Evolutionary conservation across 2,113 vertebrate genomes (phyloP), one percentile per base, ranked within the genome.

Genomic region (Collichthys lucidus): DNA sequence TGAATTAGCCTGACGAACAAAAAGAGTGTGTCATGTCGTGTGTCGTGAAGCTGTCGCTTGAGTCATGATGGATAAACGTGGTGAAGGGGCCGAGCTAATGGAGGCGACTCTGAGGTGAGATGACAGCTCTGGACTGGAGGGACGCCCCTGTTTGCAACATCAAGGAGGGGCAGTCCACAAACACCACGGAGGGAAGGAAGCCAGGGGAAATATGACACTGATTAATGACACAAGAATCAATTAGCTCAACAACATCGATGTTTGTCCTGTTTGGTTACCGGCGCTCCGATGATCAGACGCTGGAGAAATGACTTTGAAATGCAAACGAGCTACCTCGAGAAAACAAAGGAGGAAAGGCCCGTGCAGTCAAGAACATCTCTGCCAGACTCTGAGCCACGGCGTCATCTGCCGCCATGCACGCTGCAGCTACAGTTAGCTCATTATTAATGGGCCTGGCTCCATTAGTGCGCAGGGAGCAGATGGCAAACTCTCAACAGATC

Each of bases 151-250:
- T 57, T 71, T 31, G 72, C 60, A 24, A 49, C 70, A 73, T 74
- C 66, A 59, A 46, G 29, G 35, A 14, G 14, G 42, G 26, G 19
- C 20, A 44, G 69, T 26, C 74, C 74, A 55, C 73, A 52, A 79
- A 74, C 77, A 55, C 61, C 72, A 47, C 15, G 3, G 26, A 42
- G 69, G 15, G 62, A 50, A n/a, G 77, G 64, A 46, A 47, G 67
- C 55, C 1, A 35, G 46, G 68, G 77, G 62, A 68, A 72, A 81
- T n/a, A 78, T 83, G 87, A 87, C 82, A 80, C 76, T 86, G 91
- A 91, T 89, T 82, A 89, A 90, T 76, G 80, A 76, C 82, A 59
- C 5, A 1, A n/a, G 53, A 86, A 79, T 86, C 89, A 91, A 88
- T 91, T 88, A 90, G 80, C 77, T 56, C 19, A 3, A 44, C 78